Percentiles rank a stretch among this genome's conserved stretches.
phyloP scores from a whole-genome alignment of 1,140 invertebrate species.

The Oscheius sp. region DNA sequence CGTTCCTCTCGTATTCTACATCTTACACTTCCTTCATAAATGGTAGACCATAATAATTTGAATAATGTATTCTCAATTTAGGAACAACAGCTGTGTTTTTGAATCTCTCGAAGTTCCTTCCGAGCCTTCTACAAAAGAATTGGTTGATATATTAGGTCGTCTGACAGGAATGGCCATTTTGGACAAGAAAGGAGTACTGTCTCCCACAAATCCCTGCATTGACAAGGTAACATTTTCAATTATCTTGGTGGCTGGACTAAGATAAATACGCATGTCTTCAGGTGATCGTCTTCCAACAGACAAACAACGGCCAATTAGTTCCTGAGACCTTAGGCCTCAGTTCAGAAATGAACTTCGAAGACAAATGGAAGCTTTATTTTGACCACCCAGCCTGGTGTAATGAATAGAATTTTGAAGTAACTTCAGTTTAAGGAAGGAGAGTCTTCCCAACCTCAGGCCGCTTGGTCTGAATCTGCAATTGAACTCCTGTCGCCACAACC shows the following conservation, averaged over 20 bases:
- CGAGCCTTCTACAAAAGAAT: constrained; percentile 14
- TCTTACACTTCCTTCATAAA: constrained; percentile 6
- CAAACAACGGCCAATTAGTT: not conserved
- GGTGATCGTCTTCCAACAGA: not conserved
- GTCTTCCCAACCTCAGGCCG: constrained; percentile 23
- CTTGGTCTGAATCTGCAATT: constrained; percentile 10
- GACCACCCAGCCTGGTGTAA: constrained; percentile 19
- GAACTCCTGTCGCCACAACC: constrained; percentile 21
- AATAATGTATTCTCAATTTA: constrained; percentile 2
- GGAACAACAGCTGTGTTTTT: constrained; percentile 10
- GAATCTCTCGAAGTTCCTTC: not conserved
- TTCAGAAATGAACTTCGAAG: not conserved
- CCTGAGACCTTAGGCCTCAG: not conserved
- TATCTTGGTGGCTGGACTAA: not conserved
- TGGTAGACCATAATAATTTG: not conserved
- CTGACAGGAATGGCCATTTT: constrained; percentile 17
- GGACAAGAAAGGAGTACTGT: constrained; percentile 29
- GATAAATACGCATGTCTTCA: constrained; percentile 1
- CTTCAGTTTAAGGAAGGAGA: too few species aligned
- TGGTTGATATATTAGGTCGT: constrained; percentile 5
- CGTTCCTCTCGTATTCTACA: not conserved
- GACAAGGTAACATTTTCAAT: constrained; percentile 18
- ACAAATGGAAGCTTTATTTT: constrained; percentile 19
- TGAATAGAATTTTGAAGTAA: not conserved
- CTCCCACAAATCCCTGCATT: constrained; percentile 14